phyloP scores from a whole-genome alignment of 1,140 invertebrate species.

The Pseudomyrmex pallidus region DNA sequence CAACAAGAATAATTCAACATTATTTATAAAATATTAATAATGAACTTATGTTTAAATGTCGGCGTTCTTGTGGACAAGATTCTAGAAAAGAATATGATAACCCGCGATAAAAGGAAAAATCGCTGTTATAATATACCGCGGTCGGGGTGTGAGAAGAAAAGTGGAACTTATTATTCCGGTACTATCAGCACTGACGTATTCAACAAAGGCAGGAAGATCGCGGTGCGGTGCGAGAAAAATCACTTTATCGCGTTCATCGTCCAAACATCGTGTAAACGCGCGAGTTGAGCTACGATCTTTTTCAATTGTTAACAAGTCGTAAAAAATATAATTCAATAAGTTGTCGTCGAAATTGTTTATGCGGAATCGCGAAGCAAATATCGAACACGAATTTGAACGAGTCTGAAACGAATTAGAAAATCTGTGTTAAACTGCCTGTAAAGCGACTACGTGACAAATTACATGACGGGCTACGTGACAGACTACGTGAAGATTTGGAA shows the following conservation, averaged over 20 bases:
- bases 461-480: no score
- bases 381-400: neutral
- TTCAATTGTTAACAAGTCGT: neutral
- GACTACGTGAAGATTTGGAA: slow-evolving; percentile 1
- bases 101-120: no score
- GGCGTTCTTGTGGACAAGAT: neutral
- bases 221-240: slow-evolving; percentile 16
- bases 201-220: slow-evolving; percentile 33
- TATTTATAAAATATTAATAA: slow-evolving; percentile 25
- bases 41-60: neutral
- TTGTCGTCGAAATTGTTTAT: neutral
- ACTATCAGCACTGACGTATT: slow-evolving; percentile 26
- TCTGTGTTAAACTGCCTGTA: neutral
- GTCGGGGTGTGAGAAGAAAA: slow-evolving; percentile 21
- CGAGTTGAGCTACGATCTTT: neutral
- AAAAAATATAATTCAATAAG: neutral
- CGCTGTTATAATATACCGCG: slow-evolving; percentile 28
- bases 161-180: slow-evolving; percentile 9
- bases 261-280: neutral
- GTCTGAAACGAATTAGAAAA: neutral
- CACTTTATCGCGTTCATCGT: slow-evolving; percentile 7
- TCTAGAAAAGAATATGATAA: slow-evolving; percentile 40
- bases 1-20: neutral
- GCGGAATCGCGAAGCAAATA: neutral
- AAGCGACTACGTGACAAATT: no score